Evolutionary conservation across 2,113 vertebrate genomes (phyloP).

Genomic region (Enhydra lutris): DNA sequence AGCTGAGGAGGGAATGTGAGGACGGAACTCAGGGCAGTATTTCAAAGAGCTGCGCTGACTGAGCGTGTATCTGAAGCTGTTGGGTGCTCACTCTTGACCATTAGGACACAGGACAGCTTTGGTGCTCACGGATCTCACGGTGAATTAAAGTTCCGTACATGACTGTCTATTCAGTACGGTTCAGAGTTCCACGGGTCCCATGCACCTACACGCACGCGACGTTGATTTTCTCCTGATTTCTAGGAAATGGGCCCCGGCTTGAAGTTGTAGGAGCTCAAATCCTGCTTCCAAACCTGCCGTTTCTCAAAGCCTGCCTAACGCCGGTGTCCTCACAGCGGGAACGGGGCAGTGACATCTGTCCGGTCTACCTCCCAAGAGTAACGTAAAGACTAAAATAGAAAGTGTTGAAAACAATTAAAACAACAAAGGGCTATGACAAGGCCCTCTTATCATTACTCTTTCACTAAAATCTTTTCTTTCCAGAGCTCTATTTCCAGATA

Average conservation of each 20-base stretch:
- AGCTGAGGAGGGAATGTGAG: rapidly evolving
- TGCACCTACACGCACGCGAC: too few species aligned
- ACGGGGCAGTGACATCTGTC: neutral
- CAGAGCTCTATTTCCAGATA: neutral
- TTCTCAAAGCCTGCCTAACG: neutral
- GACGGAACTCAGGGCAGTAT: too few species aligned
- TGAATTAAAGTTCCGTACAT: neutral
- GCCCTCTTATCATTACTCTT: rapidly evolving
- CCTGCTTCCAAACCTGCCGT: neutral
- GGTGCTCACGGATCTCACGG: rapidly evolving
- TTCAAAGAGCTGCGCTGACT: neutral
- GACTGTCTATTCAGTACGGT: rapidly evolving
- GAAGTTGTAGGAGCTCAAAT: neutral
- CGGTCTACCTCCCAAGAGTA: neutral
- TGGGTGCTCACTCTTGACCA: too few species aligned
- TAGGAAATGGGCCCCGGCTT: neutral
- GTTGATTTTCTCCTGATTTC: neutral
- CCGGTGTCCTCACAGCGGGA: neutral
- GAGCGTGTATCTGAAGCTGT: too few species aligned
- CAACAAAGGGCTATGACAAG: neutral
- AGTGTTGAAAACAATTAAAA: neutral
- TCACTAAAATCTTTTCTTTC: neutral
- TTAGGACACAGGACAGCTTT: neutral
- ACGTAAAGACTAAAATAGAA: neutral
- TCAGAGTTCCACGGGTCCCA: rapidly evolving